Evolutionary conservation across 2,113 vertebrate species (phyloP).

Genomic region (Apeltes quadracus): DNA sequence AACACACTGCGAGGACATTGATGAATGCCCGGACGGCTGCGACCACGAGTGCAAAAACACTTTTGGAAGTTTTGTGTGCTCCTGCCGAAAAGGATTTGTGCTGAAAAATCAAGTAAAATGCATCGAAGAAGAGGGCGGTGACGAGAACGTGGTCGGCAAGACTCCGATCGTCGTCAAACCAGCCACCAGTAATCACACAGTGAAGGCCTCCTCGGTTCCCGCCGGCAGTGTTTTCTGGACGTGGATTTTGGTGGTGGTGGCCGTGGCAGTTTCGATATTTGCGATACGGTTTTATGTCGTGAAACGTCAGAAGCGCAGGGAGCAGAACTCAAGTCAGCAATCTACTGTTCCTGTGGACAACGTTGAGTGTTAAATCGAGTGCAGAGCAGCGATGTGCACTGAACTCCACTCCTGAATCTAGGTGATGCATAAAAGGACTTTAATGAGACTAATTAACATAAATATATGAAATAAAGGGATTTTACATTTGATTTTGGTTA

Average conservation of each 20-base stretch:
- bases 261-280: conserved; percentile 26
- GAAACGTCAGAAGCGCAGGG: conserved; percentile 37
- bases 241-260: conserved; percentile 36
- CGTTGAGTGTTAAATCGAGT: not conserved
- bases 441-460: not conserved
- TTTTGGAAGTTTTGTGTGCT: conserved; percentile 61
- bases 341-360: not conserved
- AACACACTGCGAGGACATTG: conserved; percentile 11
- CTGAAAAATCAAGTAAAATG: conserved; percentile 23
- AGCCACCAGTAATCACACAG: not conserved
- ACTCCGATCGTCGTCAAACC: conserved; percentile 10
- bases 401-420: not conserved
- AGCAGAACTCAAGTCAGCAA: conserved; percentile 12
- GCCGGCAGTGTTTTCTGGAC: conserved; percentile 45
- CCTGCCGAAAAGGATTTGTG: conserved; percentile 28
- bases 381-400: not conserved
- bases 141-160: not conserved
- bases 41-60: conserved; percentile 46
- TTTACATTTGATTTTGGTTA: not conserved
- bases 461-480: not conserved
- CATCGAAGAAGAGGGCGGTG: not conserved
- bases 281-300: conserved; percentile 44
- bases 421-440: not conserved
- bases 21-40: conserved; percentile 53
- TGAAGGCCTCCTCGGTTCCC: not conserved